These are phyloP conservation scores for Crypturellus tataupa DNA, from an alignment of 2,797 vertebrate species.

Conservation along the genomic window DNA sequence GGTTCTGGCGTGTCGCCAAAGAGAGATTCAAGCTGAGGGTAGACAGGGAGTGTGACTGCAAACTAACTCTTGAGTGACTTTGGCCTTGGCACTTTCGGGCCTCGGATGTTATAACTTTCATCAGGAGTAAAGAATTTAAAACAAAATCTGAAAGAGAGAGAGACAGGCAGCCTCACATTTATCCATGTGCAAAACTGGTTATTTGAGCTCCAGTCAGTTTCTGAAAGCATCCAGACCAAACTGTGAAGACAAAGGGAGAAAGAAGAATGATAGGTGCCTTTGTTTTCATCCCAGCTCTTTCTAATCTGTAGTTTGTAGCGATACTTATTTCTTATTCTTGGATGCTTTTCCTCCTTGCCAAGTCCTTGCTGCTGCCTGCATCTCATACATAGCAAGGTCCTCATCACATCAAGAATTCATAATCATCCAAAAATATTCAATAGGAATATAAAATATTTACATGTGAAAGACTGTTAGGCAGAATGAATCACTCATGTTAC, in stretches of 20 bases:
- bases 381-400: constrained; percentile 81
- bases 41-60: not conserved
- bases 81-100: not conserved
- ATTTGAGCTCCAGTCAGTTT: not conserved
- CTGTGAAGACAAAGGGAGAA: not conserved
- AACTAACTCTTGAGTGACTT: not conserved
- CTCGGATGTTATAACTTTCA: not conserved
- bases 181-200: not conserved
- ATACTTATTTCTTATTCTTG: constrained; percentile 65
- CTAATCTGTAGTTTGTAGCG: constrained; percentile 32
- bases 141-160: not conserved
- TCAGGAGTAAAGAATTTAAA: not conserved
- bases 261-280: not conserved
- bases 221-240: not conserved
- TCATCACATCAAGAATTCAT: constrained; percentile 85
- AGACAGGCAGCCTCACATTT: not conserved
- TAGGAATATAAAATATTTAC: constrained; percentile 86
- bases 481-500: constrained; percentile 71
- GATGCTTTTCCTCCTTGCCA: constrained; percentile 62
- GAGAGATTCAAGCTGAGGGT: not conserved
- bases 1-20: not conserved
- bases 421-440: constrained; percentile 84
- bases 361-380: constrained; percentile 71
- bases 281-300: constrained; percentile 18
- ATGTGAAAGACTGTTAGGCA: constrained; percentile 72